phyloP scores from a whole-genome alignment of 2,888 invertebrate species.

The Mermis nigrescens region DNA sequence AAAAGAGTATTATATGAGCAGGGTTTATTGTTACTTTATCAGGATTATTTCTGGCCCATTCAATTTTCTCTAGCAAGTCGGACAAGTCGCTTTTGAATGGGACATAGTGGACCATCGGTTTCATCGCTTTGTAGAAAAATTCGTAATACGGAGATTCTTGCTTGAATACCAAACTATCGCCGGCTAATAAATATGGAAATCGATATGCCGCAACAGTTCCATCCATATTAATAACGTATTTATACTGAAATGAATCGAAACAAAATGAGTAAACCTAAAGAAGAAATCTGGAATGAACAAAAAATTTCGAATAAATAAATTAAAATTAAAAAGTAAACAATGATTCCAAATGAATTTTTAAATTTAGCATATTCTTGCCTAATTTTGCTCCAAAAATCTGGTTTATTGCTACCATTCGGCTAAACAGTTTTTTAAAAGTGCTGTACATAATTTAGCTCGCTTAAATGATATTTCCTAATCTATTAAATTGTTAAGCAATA shows the following conservation, averaged over 20 bases:
- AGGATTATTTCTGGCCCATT: slow-evolving; percentile 39
- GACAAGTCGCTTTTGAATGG: slow-evolving; percentile 59
- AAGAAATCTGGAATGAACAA: background rate
- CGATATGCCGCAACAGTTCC: slow-evolving; percentile 91
- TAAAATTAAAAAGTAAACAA: no score
- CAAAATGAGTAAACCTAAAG: background rate
- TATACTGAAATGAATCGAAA: slow-evolving; percentile 49
- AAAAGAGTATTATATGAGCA: no score
- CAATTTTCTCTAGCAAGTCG: slow-evolving; percentile 50
- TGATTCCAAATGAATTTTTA: no score
- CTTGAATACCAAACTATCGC: slow-evolving; percentile 69
- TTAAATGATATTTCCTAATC: no score
- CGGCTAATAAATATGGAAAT: slow-evolving; percentile 69
- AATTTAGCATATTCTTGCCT: no score
- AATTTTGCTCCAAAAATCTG: no score
- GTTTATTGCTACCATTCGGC: no score
- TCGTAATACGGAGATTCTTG: slow-evolving; percentile 84
- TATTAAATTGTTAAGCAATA: no score
- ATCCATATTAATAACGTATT: slow-evolving; percentile 80
- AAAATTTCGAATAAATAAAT: no score
- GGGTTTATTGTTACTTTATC: slow-evolving; percentile 19
- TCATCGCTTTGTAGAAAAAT: slow-evolving; percentile 62
- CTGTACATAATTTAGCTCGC: no score
- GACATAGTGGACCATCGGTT: slow-evolving; percentile 59
- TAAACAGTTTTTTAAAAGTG: no score